Evolutionary conservation across 1,140 invertebrate genomes (phyloP).

Genomic region (Mamestra configurata): DNA sequence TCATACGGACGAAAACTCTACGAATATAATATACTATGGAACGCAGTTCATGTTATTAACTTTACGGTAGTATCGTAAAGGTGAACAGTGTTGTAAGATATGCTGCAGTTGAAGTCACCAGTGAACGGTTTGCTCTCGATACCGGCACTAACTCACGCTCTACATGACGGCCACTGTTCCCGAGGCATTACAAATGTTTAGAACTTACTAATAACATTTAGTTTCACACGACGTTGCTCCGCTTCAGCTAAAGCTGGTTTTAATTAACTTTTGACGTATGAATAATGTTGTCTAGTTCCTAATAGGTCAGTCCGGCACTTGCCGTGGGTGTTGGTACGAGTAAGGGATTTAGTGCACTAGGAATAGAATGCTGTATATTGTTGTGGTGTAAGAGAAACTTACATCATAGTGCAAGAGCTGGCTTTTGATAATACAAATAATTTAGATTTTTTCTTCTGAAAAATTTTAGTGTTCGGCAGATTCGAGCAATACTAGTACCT

Average conservation of each 20-base stretch:
- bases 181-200: conserved; percentile 44
- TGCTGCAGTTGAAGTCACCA: conserved; percentile 12
- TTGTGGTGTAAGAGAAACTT: not conserved
- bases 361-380: no score
- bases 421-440: no score
- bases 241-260: conserved; percentile 24
- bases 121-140: conserved; percentile 19
- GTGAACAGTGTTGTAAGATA: not conserved
- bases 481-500: no score
- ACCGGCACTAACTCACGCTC: conserved; percentile 27
- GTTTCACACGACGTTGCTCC: conserved; percentile 26
- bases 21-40: not conserved
- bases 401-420: no score
- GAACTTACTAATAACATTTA: conserved; percentile 43
- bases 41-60: not conserved
- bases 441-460: no score
- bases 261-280: conserved; percentile 42
- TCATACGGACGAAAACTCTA: no score
- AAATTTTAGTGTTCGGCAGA: no score
- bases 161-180: conserved; percentile 30
- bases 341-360: not conserved
- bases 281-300: conserved; percentile 14
- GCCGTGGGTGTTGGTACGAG: not conserved
- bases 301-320: conserved; percentile 28
- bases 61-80: not conserved